phyloP scores from a whole-genome alignment of 1,140 invertebrate species.

The Drosophila grimshawi region DNA sequence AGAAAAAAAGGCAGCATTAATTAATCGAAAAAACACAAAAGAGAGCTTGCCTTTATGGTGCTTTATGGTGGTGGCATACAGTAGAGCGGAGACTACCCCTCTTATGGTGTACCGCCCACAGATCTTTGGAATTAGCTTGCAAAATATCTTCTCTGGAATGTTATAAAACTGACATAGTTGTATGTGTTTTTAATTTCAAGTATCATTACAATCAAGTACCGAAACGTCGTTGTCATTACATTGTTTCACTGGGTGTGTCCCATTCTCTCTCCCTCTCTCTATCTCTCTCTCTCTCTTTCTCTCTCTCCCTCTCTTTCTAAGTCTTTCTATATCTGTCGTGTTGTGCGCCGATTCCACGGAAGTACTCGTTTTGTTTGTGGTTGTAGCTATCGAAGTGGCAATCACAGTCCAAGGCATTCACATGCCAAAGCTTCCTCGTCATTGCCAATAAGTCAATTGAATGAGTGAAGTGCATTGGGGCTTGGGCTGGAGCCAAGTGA shows the following conservation, averaged over 20 bases:
- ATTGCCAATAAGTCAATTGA: conserved; percentile 14
- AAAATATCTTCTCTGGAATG: conserved; percentile 47
- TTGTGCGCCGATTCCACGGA: conserved; percentile 5
- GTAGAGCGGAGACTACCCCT: conserved; percentile 9
- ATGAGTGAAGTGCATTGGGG: conserved; percentile 11
- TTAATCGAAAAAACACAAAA: conserved; percentile 55
- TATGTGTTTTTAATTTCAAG: neutral
- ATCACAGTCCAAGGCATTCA: conserved; percentile 20
- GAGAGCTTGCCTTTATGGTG: conserved; percentile 17
- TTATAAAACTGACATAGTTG: conserved; percentile 30
- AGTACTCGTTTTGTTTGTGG: neutral
- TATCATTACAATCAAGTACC: neutral
- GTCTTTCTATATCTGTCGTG: neutral
- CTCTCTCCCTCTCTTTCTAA: neutral
- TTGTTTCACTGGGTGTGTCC: conserved; percentile 3
- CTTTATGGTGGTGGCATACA: neutral
- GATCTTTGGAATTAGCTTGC: neutral
- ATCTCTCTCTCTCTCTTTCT: neutral
- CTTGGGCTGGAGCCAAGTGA: neutral
- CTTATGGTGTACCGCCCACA: neutral
- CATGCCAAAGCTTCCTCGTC: conserved; percentile 2
- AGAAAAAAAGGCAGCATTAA: conserved; percentile 54
- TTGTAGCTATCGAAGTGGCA: conserved; percentile 6
- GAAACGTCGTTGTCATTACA: conserved; percentile 4
- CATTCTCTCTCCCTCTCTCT: neutral